Evolutionary conservation across 2,797 vertebrate genomes (phyloP), one percentile per base, ranked within the genome.

Genomic region (Spatula versicolor): DNA sequence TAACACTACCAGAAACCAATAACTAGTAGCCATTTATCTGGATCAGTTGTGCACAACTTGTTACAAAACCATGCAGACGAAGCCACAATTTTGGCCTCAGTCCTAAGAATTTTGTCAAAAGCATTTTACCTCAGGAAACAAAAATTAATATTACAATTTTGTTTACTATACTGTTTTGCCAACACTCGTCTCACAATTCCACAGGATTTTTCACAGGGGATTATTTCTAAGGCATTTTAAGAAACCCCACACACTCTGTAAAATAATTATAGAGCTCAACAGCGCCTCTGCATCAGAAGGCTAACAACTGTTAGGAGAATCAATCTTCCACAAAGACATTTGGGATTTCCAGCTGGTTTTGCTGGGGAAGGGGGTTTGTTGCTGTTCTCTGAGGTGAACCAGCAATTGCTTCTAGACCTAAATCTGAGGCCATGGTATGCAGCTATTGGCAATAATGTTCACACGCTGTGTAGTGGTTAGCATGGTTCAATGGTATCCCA

Each of bases 21-120:
- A 1, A 31, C 5, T 33, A 31, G 20, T 54, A 21, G 74, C 56
- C 31, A 4, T 77, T 86, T 73, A 50, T 52, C 30, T 41, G 46
- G 7, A 68, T 68, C 30, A 15, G 28, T 9, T 8, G 6, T 25
- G 31, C 25, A 33, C 7, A 60, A 7, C 16, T 3, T 31, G 39
- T 83, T 69, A 75, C 14, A 60, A 45, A 56, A 48, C 37, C 25
- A 9, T 0, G 4, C 30, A 64, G 58, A 68, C 2, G 22, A 2
- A 82, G 8, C 4, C 4, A 6, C n/a, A 63, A 21, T 2, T 72
- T 67, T 52, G 0, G 0, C 9, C 31, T 77, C 20, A 30, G 1
- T 56, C n/a, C 55, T 9, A 39, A 11, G 18, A 78, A 43, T 18
- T 86, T 73, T 63, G 30, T 19, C 28, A 46, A 30, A 41, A 18